phyloP scores from a whole-genome alignment of 2,113 vertebrate species.

The Ancistrus triradiatus region DNA sequence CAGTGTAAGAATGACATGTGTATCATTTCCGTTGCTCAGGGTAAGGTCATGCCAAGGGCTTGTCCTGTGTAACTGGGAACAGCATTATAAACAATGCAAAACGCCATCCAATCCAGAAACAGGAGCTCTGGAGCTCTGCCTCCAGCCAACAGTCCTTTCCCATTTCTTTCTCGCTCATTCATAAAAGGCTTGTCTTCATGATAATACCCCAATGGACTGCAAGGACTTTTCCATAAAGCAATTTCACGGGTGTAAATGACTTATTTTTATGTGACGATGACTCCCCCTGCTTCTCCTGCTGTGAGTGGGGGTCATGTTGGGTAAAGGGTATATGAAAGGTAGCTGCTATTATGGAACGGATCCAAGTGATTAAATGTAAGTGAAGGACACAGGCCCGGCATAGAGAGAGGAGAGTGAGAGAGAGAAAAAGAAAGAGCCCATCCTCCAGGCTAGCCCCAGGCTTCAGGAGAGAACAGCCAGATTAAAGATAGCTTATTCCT shows the following conservation, averaged over 20 bases:
- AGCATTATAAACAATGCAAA: slow-evolving; percentile 12
- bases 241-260: slow-evolving; percentile 62
- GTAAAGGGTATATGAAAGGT: slow-evolving; percentile 64
- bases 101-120: slow-evolving; percentile 10
- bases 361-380: slow-evolving; percentile 67
- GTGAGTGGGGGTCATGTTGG: slow-evolving; percentile 46
- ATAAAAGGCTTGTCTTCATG: slow-evolving; percentile 57
- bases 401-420: slow-evolving; percentile 59
- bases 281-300: slow-evolving; percentile 41
- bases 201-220: slow-evolving; percentile 54
- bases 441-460: slow-evolving; percentile 86
- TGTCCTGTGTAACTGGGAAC: background rate
- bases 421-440: slow-evolving; percentile 62
- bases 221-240: slow-evolving; percentile 59
- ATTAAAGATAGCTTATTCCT: slow-evolving; percentile 91
- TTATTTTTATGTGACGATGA: slow-evolving; percentile 56
- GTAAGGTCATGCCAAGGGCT: slow-evolving; percentile 5
- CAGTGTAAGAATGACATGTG: too few relatives aligned
- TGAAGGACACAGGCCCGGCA: slow-evolving; percentile 59
- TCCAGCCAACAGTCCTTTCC: slow-evolving; percentile 37
- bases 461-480: slow-evolving; percentile 79
- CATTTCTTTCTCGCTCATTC: slow-evolving; percentile 45
- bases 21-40: background rate
- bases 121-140: slow-evolving; percentile 25
- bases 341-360: slow-evolving; percentile 58